Percentiles rank a stretch among this genome's conserved stretches.
Evolutionary conservation across 2,113 vertebrate genomes (phyloP).

Genomic region (Mus spicilegus): DNA sequence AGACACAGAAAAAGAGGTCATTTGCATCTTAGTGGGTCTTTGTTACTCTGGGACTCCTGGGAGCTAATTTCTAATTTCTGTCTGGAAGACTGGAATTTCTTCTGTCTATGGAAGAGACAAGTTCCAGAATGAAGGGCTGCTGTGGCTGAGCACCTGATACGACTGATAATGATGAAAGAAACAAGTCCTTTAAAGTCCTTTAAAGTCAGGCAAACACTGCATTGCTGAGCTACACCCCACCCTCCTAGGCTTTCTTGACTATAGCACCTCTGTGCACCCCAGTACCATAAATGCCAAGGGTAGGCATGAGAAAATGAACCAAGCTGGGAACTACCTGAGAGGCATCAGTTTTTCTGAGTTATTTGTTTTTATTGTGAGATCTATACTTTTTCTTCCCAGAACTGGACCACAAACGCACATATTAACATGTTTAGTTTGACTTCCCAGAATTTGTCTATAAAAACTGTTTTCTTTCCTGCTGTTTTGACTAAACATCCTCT

Average conservation of each 20-base stretch:
- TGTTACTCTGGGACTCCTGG: background rate
- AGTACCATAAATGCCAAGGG: background rate
- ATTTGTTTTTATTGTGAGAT: background rate
- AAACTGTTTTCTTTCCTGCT: background rate
- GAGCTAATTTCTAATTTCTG: background rate
- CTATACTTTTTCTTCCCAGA: slow-evolving; percentile 3
- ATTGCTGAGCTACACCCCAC: background rate
- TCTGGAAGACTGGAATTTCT: background rate
- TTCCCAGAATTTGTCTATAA: background rate
- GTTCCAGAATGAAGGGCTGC: background rate
- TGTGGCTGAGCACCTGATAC: background rate
- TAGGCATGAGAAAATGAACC: background rate
- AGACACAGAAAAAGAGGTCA: too few species aligned
- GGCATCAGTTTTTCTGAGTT: background rate
- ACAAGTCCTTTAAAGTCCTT: background rate
- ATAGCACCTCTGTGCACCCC: background rate
- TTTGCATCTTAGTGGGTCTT: background rate
- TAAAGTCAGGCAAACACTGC: background rate
- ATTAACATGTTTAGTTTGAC: background rate
- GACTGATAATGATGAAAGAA: background rate
- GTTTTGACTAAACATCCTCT: background rate
- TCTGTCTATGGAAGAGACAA: background rate
- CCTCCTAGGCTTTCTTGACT: background rate
- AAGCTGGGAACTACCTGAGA: background rate
- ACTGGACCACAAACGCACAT: background rate